Evolutionary conservation across 2,888 invertebrate genomes (phyloP), one percentile per base, ranked within the genome.

Genomic region (Diaprepes abbreviatus): DNA sequence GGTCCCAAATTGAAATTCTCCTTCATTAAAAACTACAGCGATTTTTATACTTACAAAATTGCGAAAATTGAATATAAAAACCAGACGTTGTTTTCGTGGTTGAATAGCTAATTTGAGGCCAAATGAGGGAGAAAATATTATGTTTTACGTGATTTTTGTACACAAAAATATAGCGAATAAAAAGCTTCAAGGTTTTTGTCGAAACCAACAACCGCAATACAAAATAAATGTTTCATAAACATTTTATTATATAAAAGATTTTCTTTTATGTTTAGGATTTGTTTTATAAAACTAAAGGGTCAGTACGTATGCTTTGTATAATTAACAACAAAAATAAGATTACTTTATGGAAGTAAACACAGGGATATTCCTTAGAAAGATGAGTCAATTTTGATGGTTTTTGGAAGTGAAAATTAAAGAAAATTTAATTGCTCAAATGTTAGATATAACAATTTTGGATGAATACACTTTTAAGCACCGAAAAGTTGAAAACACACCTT

Each of bases 31-130:
- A 67, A 67, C 67, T 63, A 63, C 68, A 58, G 62, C 60, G 31
- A 45, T 67, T 60, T 66, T 62, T 67, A 21, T 67, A 35, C 67
- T 67, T 55, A 62, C 31, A 60, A 62, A 62, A 67, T 62, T 52
- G 67, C 63, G 63, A 62, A 68, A 67, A 67, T 67, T 67, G 60
- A 62, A 67, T 67, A 67, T 64, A 62, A 67, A 66, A 67, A 55
- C 45, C 68, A 68, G 68, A 57, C 68, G 63, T 63, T 63, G 68
- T 62, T 68, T 59, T 60, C 63, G 35, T 31, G 57, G 57, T 54
- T 63, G 62, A 68, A 63, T 68, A 68, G 68, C 63, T 62, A 63
- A 68, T 68, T 68, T 68, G 33, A 36, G 48, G 57, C 31, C 50
- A 63, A 67, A 67, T 62, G 67, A 54, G 48, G 63, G 48, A 38